Base-by-base conservation (phyloP, 2,888 invertebrate genomes). In the Calameuta filiformis region DNA sequence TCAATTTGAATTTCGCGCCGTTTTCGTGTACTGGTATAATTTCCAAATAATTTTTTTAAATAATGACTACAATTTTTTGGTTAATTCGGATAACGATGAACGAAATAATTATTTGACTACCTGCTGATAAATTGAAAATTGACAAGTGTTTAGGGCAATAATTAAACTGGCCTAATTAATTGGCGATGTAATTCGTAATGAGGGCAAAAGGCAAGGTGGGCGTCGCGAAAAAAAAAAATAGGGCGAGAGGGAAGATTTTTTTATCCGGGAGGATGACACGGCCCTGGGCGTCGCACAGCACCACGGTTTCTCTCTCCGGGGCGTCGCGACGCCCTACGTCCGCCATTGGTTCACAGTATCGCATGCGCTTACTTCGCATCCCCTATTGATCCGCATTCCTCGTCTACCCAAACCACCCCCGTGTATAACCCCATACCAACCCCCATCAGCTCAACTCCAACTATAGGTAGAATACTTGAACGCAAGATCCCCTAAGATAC, bases 401-500 rank as follows among this genome's bases (percentile, higher is more conserved):
- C 56, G 56, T 9, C 56, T 56, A 56, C 56, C 82, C 79, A 77
- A 78, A 81, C 75, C 80, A 56, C 56, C 56, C 56, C 15, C 23
- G 56, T 76, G 56, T 76, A 75, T 83, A 56, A 56, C 56, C 56
- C 23, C 56, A 56, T 56, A 56, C 56, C 40, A 40, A 40, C 40
- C 40, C 40, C 23, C 56, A 56, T 1, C 56, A 9, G 9, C 23
- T 15, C 56, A 23, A 23, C 56, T 56, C 56, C 31, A 11, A 33
- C 71, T 34, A 12, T 71, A 33, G 71, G 71, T 71, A 87, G 87
- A 85, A 89, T 85, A 83, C 85, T 87, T 84, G 87, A 87, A 88
- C 87, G 89, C 89, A 88, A 89, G 87, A 88, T 90, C 85, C 86
- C 83, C 81, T 83, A 85, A 87, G 89, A 89, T 88, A 89, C 83